phyloP scores from a whole-genome alignment of 2,888 invertebrate species.

The Spodoptera picta region DNA sequence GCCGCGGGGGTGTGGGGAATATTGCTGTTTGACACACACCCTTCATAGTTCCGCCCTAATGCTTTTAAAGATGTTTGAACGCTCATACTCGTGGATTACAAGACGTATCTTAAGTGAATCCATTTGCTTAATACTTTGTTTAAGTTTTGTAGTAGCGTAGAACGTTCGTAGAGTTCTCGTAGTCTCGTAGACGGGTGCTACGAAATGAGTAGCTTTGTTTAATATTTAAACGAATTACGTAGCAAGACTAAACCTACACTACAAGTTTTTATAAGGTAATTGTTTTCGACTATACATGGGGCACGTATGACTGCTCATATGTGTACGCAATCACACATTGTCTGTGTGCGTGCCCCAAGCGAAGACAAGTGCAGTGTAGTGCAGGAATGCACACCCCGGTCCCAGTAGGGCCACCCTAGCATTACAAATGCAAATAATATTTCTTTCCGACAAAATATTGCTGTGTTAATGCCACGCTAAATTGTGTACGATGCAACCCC shows the following conservation, averaged over 20 bases:
- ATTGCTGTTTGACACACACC: slow-evolving; percentile 47
- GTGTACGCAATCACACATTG: slow-evolving; percentile 10
- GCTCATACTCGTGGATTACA: slow-evolving; percentile 19
- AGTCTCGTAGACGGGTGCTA: slow-evolving; percentile 19
- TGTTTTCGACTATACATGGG: background rate
- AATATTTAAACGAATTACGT: background rate
- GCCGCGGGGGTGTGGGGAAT: slow-evolving; percentile 34
- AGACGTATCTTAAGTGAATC: slow-evolving; percentile 14
- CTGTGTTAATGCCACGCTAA: slow-evolving; percentile 84
- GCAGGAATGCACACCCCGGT: slow-evolving; percentile 78
- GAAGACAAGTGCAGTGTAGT: slow-evolving; percentile 73
- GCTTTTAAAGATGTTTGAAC: slow-evolving; percentile 37
- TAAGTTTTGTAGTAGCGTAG: slow-evolving; percentile 20
- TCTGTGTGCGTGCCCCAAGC: slow-evolving; percentile 52
- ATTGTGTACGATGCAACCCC: slow-evolving; percentile 75
- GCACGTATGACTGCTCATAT: background rate
- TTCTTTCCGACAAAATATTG: slow-evolving; percentile 84
- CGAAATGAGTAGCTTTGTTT: background rate
- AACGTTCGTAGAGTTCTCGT: background rate
- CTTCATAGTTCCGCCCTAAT: slow-evolving; percentile 24
- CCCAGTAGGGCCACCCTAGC: slow-evolving; percentile 67
- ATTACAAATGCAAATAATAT: slow-evolving; percentile 85
- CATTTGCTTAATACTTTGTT: slow-evolving; percentile 12
- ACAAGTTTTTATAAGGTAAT: background rate
- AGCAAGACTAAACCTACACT: background rate